Evolutionary conservation across 2,888 invertebrate species (phyloP), one percentile per base, ranked within the genome.

Genomic region (Fissipunctia ypsillon): DNA sequence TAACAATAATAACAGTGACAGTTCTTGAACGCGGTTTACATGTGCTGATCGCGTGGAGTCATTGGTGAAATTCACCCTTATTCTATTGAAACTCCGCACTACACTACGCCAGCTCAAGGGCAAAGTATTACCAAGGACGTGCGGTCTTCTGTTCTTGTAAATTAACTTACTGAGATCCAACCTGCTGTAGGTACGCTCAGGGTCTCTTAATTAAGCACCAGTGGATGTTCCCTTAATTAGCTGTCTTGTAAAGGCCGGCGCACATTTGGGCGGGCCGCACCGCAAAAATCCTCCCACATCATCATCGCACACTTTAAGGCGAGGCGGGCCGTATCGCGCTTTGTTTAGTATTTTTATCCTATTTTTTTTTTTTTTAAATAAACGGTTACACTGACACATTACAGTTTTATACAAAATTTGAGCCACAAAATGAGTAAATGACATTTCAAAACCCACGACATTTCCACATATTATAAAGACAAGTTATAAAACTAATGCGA

Each of bases 171-270:
- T 70, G 63, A 50, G 50, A 31, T 66, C 60, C 64, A 22, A 61
- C 43, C 48, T 65, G 52, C 50, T 72, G n/a, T 63, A 45, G 67
- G 61, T 63, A 45, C 69, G 61, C 54, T 48, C 43, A 22, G 41
- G 52, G 50, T 72, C 73, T 79, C 71, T 81, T 84, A 86, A 87
- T 87, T 87, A 87, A 81, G 69, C 64, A 31, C 77, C 72, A 57
- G 68, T 83, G 70, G 81, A 84, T 85, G 70, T 79, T 74, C 41
- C 61, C 80, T 74, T 84, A 83, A 84, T 89, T 84, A 81, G 66
- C 75, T 60, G 64, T 59, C 67, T 76, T 73, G 69, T 73, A 41
- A 61, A 41, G 41, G 19, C 12, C 19, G 38, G 12, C 12, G 28
- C 22, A 48, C 28, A 63, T 9, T 48, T 22, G 28, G 5, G 10